Base-by-base conservation (phyloP, 2,113 vertebrate genomes). In the Centropristis striata region DNA sequence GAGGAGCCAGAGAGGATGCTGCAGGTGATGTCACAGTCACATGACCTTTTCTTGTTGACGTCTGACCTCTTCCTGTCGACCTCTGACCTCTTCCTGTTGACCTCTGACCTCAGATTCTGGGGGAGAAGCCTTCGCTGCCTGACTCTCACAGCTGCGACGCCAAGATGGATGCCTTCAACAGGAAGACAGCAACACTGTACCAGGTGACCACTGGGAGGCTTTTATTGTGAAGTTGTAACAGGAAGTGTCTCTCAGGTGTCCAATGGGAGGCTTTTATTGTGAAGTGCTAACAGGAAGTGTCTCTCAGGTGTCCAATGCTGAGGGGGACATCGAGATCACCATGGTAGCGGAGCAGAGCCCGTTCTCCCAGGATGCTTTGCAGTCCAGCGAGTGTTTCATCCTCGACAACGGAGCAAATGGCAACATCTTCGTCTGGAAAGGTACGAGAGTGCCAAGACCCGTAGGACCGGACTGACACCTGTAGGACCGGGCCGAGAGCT, bases 311-410 rank as follows among this genome's bases (percentile, higher is more conserved):
- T 97, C 97, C 71, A 96, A 97, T 0, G 90, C 92, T 0, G 88
- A 80, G 0, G 96, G 96, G 0, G 84, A 88, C 65, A 95, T 96
- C 91, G 86, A 88, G 0, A 92, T 97, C 12, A 95, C 94, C 18
- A 61, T 96, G 4, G 95, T 97, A 70, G 95, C 96, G 0, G 94
- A 96, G 9, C 92, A 96, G 67, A 97, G 95, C 80, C 97, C 96
- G 0, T 98, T 98, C 59, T 77, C 94, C 70, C 97, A 98, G 90
- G 84, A 90, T 59, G 90, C 94, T 67, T 86, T 98, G 88, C 83
- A 21, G 5, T 92, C 96, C 0, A 92, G 93, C 0, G 97, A 98
- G 77, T 97, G 97, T 81, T 98, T 96, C 91, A 95, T 98, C 86
- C 46, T 89, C 0, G 87, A 91, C 71, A 81, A 86, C 1, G 83